Percentiles rank a stretch among this genome's conserved stretches.
phyloP scores from a whole-genome alignment of 2,113 vertebrate genomes.

The Gadus chalcogrammus region DNA sequence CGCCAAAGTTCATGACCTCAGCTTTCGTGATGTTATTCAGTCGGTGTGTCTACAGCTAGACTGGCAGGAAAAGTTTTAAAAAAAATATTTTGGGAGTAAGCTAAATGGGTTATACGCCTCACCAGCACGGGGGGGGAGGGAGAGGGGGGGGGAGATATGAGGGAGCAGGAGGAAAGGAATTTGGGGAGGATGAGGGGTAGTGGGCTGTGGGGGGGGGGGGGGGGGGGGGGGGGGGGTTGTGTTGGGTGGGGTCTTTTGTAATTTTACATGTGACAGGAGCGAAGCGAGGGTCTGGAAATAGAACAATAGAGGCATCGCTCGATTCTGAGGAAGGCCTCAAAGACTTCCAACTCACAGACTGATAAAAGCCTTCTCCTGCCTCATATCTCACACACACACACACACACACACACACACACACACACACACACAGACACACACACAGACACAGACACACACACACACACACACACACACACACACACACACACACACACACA shows the following conservation, averaged over 20 bases:
- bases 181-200: not conserved
- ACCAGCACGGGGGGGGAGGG: constrained; percentile 30
- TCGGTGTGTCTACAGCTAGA: constrained; percentile 18
- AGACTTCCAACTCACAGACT: constrained; percentile 72
- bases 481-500: constrained; percentile 14
- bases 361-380: constrained; percentile 71
- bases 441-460: too few relatives aligned
- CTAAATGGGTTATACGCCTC: constrained; percentile 69
- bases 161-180: constrained; percentile 26
- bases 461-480: not conserved
- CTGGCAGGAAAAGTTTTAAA: constrained; percentile 53
- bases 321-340: constrained; percentile 74
- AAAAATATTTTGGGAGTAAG: constrained; percentile 67
- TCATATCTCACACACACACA: constrained; percentile 56
- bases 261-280: constrained; percentile 75
- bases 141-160: constrained; percentile 9
- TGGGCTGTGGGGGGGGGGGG: not conserved
- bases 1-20: constrained; percentile 54
- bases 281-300: constrained; percentile 72
- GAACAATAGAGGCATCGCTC: constrained; percentile 74
- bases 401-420: constrained; percentile 12
- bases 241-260: constrained; percentile 62
- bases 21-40: constrained; percentile 41
- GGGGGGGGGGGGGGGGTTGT: constrained; percentile 3
- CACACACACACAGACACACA: too few relatives aligned